Base-by-base conservation (phyloP, 1,140 invertebrate genomes). In the Portunus trituberculatus region DNA sequence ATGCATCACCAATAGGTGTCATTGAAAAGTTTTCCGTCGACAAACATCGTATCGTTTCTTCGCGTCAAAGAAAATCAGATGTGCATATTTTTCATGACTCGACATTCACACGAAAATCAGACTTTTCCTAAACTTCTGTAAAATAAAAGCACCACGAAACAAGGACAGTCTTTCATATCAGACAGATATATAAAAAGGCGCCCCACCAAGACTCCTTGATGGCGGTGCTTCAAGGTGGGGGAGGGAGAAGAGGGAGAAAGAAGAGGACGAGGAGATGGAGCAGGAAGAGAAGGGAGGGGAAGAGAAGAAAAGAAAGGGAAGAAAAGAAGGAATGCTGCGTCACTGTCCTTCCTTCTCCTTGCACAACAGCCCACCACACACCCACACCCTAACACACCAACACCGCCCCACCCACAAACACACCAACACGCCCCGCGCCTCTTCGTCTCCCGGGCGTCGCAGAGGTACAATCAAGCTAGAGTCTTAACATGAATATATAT, bases 401-500 rank as follows among this genome's bases (percentile, higher is more conserved):
- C 20, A 76, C 67, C 67, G 1, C n/a, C 67, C 67, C 10, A 10
- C 2, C 12, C 52, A 59, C 3, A 20, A 7, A 8, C 67, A 20
- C 67, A 76, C 67, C 67, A 8, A 8, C 20, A 76, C 67, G 8
- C 52, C 3, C n/a, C 67, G 6, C 20, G 20, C 67, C n/a, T 25
- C 67, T 1, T n/a, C 16, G 20, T 7, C 67, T 76, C 25, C 67
- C 4, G 25, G 20, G 67, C 67, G n/a, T n/a, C n/a, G 67, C 20
- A 76, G 25, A 76, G 67, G 20, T n/a, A 76, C 67, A 76, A 76
- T 76, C 67, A 76, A 76, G n/a, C 67, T 7, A n/a, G 20, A 76
- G 20, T 76, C 67, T 76, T 76, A 76, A n/a, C 67, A 76, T 76
- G 67, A 76, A 76, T 76, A n/a, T 59, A 59, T 59, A 59, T 59